Conservation (phyloP, 2,797 vertebrate genomes). For the Xenentodon cancila region DNA sequence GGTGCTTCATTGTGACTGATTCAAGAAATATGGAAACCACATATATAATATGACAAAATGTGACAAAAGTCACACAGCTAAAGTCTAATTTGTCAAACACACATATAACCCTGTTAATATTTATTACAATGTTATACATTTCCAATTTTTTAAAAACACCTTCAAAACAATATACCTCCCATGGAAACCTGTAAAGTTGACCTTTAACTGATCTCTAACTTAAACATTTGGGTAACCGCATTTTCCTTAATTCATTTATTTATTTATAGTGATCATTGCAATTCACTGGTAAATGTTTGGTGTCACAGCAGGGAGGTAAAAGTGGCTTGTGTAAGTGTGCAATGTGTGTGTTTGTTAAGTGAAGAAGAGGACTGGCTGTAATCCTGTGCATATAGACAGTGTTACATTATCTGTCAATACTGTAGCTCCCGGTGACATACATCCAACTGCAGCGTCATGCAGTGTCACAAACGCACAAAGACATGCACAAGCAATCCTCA, state of each 20-base stretch:
- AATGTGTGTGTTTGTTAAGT: slow-evolving; percentile 47
- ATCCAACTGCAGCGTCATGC: slow-evolving; percentile 1
- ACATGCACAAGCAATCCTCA: slow-evolving; percentile 11
- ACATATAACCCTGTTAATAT: no score
- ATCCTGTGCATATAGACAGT: slow-evolving; percentile 60
- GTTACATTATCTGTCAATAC: slow-evolving; percentile 32
- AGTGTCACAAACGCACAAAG: slow-evolving; percentile 9
- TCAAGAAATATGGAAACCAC: no score
- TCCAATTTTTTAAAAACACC: no score
- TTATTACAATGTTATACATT: no score
- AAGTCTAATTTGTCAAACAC: no score
- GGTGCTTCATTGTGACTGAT: no score
- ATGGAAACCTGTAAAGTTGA: background rate
- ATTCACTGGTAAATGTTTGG: background rate
- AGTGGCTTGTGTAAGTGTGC: slow-evolving; percentile 12
- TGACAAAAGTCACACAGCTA: no score
- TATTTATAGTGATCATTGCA: background rate
- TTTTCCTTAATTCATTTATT: background rate
- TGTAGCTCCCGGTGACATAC: slow-evolving; percentile 24
- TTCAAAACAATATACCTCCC: no score
- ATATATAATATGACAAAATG: no score
- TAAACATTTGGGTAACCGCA: no score
- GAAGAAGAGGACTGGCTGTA: slow-evolving; percentile 35
- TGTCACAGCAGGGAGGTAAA: background rate
- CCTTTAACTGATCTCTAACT: no score